These are phyloP conservation scores for Thumatha senex DNA, from an alignment of 2,888 invertebrate genomes.

Conservation along the genomic window DNA sequence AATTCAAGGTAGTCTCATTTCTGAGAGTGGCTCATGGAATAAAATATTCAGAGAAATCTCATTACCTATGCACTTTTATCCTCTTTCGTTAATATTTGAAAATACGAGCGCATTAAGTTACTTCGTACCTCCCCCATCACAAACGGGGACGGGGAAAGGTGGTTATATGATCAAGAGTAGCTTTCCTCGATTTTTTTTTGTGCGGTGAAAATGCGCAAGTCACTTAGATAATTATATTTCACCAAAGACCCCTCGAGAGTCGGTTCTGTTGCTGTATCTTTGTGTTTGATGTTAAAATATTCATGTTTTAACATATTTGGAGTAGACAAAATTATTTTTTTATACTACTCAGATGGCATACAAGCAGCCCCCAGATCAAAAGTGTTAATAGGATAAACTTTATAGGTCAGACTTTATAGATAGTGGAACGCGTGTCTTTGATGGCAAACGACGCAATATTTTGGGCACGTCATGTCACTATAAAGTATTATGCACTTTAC, in stretches of 20 bases:
- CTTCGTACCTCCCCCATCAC: not conserved
- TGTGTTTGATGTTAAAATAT: not conserved
- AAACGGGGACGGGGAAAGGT: not conserved
- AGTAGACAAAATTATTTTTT: not conserved
- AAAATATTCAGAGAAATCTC: not conserved
- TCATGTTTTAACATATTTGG: constrained; percentile 1
- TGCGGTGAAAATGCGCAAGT: constrained; percentile 9
- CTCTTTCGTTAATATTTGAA: constrained; percentile 13
- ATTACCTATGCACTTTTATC: constrained; percentile 1
- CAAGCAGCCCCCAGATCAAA: no score
- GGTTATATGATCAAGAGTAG: constrained; percentile 5
- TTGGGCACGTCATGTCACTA: no score
- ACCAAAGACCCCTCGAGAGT: constrained; percentile 1
- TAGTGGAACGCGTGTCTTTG: no score
- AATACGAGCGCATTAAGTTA: constrained; percentile 4
- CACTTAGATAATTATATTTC: constrained; percentile 11
- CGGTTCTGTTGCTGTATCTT: not conserved
- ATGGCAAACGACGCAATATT: no score
- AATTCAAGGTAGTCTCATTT: not conserved
- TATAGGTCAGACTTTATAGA: no score
- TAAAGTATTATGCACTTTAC: no score
- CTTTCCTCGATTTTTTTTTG: constrained; percentile 1
- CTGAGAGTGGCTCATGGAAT: not conserved
- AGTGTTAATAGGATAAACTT: no score
- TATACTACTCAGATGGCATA: no score